Base-by-base conservation (phyloP, 1,140 invertebrate species). In the Lysiphlebus fabarum region DNA sequence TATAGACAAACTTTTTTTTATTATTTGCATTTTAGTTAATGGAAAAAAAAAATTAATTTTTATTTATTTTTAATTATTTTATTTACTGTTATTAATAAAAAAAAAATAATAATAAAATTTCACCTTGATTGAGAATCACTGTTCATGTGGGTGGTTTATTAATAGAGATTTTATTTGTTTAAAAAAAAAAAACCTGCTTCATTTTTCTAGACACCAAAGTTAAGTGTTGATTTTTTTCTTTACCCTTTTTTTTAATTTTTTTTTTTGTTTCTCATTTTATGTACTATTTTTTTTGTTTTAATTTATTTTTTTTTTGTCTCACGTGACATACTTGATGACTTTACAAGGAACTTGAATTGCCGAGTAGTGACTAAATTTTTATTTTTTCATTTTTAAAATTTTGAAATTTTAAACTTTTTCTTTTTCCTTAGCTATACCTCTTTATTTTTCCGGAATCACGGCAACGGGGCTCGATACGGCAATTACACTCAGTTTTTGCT, bases 401-500 rank as follows among this genome's bases (percentile, higher is more conserved):
- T 33, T n/a, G 6, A 9, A 34, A 4, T 33, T 51, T 40, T 38
- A 11, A 37, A 11, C 36, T 14, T 37, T 26, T 12, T 51, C 8
- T 37, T 7, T 53, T 41, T 53, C 10, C 43, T 12, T 43, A n/a
- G 11, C 33, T 17, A n/a, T 53, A 41, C 41, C 34, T 53, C n/a
- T 53, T 53, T 53, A 7, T 44, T 43, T 40, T 54, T 54, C 53
- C 53, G 53, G 53, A 54, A 54, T 54, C 41, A 54, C 53, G 53
- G 41, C 26, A 38, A 17, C 53, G 53, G 40, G 41, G 53, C 40
- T 43, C 53, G 53, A 54, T 54, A 54, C 53, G 53, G 53, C 26
- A 54, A 54, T 54, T 54, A 54, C 53, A 54, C 53, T 33, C n/a
- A 41, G 44, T n/a, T n/a, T n/a, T n/a, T n/a, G n/a, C 53, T 54